Conservation (phyloP, 2,113 vertebrate genomes). For the Dasyurus viverrinus region DNA sequence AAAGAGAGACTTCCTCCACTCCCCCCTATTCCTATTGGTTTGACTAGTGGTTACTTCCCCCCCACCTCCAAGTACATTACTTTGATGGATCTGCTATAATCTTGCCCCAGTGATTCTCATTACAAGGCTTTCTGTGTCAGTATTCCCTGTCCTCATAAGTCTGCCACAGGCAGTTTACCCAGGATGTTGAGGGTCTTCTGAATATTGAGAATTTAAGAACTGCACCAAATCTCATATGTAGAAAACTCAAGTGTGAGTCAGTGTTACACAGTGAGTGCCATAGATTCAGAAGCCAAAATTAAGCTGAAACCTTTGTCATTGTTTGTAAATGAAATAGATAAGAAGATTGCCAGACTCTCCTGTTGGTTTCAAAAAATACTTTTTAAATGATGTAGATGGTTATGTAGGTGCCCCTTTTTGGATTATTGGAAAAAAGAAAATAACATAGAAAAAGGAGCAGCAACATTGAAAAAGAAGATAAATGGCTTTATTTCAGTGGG, state of each 20-base stretch:
- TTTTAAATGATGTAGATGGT: neutral
- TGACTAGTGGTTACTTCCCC: no score
- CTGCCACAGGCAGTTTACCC: neutral
- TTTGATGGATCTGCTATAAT: no score
- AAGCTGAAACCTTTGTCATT: neutral
- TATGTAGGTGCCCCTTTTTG: neutral
- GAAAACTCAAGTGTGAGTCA: neutral
- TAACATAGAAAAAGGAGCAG: neutral
- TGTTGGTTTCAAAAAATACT: neutral
- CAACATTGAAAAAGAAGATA: neutral
- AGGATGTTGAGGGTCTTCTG: no score
- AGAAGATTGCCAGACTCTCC: neutral
- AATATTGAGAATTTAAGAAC: no score
- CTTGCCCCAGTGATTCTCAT: no score
- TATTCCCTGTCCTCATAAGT: neutral
- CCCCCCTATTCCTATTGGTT: no score
- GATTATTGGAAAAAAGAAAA: neutral
- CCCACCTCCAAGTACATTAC: no score
- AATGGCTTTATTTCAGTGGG: neutral
- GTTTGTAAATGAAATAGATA: neutral
- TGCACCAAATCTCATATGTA: neutral
- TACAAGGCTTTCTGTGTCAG: no score
- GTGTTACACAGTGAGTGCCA: neutral
- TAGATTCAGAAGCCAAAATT: neutral
- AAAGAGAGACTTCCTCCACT: no score